Conservation (phyloP, 2,888 invertebrate species). For the Acleris holmiana region DNA sequence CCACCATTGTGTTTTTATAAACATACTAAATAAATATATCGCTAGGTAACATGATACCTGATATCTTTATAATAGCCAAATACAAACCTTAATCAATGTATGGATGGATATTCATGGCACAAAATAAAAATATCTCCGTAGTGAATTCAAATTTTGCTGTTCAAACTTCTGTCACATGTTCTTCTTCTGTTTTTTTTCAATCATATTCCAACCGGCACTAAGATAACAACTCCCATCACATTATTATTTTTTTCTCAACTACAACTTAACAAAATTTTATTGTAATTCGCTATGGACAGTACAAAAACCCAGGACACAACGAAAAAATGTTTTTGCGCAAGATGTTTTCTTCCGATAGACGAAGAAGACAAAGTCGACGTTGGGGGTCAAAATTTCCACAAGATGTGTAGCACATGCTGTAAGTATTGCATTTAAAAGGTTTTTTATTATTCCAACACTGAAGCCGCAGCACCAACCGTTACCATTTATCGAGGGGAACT, state of each 20-base stretch:
- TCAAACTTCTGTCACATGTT: conserved; percentile 20
- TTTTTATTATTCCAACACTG: too few species aligned
- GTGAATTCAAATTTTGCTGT: conserved; percentile 9
- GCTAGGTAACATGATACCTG: too few species aligned
- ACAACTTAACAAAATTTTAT: conserved; percentile 45
- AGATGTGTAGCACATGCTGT: conserved; percentile 74
- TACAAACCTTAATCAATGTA: too few species aligned
- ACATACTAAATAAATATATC: too few species aligned
- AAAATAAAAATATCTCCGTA: conserved; percentile 2
- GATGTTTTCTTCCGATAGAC: conserved; percentile 71
- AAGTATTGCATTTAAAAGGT: conserved; percentile 48
- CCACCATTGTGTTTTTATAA: too few species aligned
- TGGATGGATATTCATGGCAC: conserved; percentile 6
- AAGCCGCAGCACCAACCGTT: too few species aligned
- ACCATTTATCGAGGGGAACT: too few species aligned
- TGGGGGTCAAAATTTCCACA: conserved; percentile 73
- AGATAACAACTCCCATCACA: conserved; percentile 46
- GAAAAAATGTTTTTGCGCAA: conserved; percentile 74
- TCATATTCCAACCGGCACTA: conserved; percentile 56
- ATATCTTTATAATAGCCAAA: too few species aligned
- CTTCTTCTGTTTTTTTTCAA: conserved; percentile 48
- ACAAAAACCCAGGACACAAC: conserved; percentile 61
- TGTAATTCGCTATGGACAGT: conserved; percentile 49
- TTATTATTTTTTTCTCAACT: conserved; percentile 39
- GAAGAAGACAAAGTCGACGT: conserved; percentile 68